Evolutionary conservation across 1,140 invertebrate species (phyloP), one percentile per base, ranked within the genome.

Genomic region (Cotesia typhae): DNA sequence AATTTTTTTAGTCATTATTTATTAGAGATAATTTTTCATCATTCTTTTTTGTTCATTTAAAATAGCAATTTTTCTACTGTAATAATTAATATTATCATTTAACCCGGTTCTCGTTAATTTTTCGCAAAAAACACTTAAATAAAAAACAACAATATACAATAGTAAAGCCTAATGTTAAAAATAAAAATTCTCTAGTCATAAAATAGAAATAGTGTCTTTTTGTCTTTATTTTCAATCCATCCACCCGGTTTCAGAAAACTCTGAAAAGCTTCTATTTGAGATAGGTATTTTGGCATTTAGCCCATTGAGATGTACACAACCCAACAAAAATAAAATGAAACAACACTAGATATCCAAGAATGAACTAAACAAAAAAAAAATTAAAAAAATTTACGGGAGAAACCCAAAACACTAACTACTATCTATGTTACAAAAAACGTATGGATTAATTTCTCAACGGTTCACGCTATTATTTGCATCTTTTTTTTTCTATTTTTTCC

Each of bases 221-320:
- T 67, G 12, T 14, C 12, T 17, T 41, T 28, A 17, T 10, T 66
- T 52, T 53, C 14, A 47, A 59, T 35, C 55, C 47, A 59, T 17
- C 4, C 55, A 67, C 63, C 55, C 64, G 36, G 35, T 66, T 41
- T 61, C 36, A 17, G 41, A 47, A 69, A 69, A 47, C 36, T 55
- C 64, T 20, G 64, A 57, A 72, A 70, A 72, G 70, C 64, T 60
- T 72, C 63, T 72, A 38, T 47, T 52, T 7, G 37, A 72, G 51
- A 67, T 55, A 67, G 64, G 64, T 67, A 72, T 47, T 72, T 67
- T 72, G 70, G 70, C 70, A 72, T 57, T 41, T 17, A 66, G 70
- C 70, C 70, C 70, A 60, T 55, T 14, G 2, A 53, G 35, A 65
- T 12, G 47, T 47, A 55, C 28, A 72, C 41, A 66, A 14, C 3